Evolutionary conservation across 1,140 invertebrate genomes (phyloP), one percentile per base, ranked within the genome.

Genomic region (Homalodisca vitripennis): DNA sequence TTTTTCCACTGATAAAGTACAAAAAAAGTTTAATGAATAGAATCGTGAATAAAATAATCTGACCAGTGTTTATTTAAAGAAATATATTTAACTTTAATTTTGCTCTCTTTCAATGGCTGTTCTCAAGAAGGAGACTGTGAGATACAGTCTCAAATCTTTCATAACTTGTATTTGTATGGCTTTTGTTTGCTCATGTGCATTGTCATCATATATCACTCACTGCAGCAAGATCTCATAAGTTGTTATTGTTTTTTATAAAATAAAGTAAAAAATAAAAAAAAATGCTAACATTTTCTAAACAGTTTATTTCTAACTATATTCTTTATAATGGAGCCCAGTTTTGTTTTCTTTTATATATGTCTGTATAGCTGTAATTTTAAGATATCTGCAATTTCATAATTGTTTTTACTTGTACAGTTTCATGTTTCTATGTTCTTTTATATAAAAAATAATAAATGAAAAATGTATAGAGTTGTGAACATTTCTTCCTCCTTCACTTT

Each of bases 351-450:
- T 60, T 60, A 53, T 27, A 60, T 60, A 60, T 60, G 55, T 60
- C 22, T 60, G 55, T 60, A 60, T 60, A 60, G 14, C 10, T 60
- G 55, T 60, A 60, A 60, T 60, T 60, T 53, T 60, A 60, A 27
- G 55, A 60, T 26, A 30, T 60, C 55, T 60, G 55, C 55, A 60
- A 60, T 60, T 60, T 60, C 55, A 60, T 60, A 60, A 60, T 60
- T 60, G 55, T 60, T 60, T 60, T 60, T 60, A 60, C 55, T 13
- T 60, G 55, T 60, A 60, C 55, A 60, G 55, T 60, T 60, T 60
- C 55, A 60, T 60, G 55, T 60, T 60, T 60, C 55, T 60, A 60
- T 60, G 55, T 60, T 60, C 55, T 60, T 60, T 60, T 30, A 60
- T 60, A 60, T 30, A 60, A n/a, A n/a, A 60, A 60, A 60, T 60